Conservation (phyloP, 2,888 invertebrate species). For the Torymus texanus region DNA sequence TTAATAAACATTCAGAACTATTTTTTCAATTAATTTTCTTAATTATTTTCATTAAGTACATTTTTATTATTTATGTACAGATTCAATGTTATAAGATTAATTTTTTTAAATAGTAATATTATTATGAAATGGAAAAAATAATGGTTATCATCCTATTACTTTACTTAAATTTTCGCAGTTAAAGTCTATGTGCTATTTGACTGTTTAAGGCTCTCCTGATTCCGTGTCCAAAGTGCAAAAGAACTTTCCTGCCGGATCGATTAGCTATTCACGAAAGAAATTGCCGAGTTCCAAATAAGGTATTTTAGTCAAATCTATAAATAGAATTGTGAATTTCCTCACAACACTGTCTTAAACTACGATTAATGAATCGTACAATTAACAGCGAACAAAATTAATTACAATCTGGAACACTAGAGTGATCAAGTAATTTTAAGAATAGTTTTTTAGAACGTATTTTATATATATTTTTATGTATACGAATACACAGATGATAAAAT, state of each 20-base stretch:
- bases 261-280: slow-evolving; percentile 79
- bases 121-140: background rate
- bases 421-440: background rate
- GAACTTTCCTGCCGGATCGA: slow-evolving; percentile 83
- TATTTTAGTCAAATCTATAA: slow-evolving; percentile 51
- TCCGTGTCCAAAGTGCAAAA: slow-evolving; percentile 81
- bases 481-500: too few relatives aligned
- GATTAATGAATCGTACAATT: background rate
- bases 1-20: too few relatives aligned
- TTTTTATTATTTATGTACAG: too few relatives aligned
- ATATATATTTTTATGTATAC: too few relatives aligned
- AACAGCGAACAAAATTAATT: too few relatives aligned
- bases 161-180: background rate
- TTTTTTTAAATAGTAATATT: background rate
- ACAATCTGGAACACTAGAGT: background rate
- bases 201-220: slow-evolving; percentile 76
- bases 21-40: background rate
- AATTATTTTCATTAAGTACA: background rate
- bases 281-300: slow-evolving; percentile 69
- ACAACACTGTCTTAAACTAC: slow-evolving; percentile 5
- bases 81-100: background rate
- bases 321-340: slow-evolving; percentile 23
- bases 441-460: background rate
- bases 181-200: slow-evolving; percentile 9
- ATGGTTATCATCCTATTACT: background rate